These are phyloP conservation scores for Catajapyx aquilonaris DNA, from an alignment of 1,140 invertebrate species.

Conservation along the genomic window DNA sequence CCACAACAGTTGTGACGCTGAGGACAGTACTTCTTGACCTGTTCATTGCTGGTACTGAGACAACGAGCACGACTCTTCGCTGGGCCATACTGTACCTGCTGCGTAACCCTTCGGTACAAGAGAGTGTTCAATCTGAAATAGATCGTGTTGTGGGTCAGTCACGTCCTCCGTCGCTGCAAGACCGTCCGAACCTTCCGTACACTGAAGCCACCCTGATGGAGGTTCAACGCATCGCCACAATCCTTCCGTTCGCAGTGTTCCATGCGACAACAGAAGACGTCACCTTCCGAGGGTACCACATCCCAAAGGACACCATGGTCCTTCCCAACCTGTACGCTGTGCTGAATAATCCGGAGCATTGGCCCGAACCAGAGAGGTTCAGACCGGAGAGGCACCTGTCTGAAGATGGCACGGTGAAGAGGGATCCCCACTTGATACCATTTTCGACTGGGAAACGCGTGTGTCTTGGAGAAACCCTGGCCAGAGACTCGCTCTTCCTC, in stretches of 20 bases:
- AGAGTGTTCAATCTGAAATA: constrained; percentile 55
- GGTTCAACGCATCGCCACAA: constrained; percentile 52
- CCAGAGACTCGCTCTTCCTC: constrained; percentile 29
- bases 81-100: constrained; percentile 59
- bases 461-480: constrained; percentile 36
- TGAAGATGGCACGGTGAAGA: constrained; percentile 31
- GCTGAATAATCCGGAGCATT: constrained; percentile 44
- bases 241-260: constrained; percentile 51
- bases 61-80: constrained; percentile 50
- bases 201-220: constrained; percentile 54
- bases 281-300: constrained; percentile 39
- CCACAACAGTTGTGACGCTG: constrained; percentile 47
- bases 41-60: constrained; percentile 65
- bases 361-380: constrained; percentile 47
- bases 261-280: constrained; percentile 52
- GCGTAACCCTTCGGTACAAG: constrained; percentile 51
- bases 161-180: constrained; percentile 38
- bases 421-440: constrained; percentile 48
- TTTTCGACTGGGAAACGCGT: constrained; percentile 44
- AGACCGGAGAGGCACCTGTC: constrained; percentile 55
- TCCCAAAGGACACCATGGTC: constrained; percentile 68
- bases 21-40: constrained; percentile 55
- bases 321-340: constrained; percentile 58
- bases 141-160: constrained; percentile 46
- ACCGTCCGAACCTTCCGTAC: constrained; percentile 54